Percentiles rank a stretch among this genome's conserved stretches.
These are phyloP conservation scores for Capra hircus DNA, from an alignment of 2,113 vertebrate species.

Conservation along the genomic window DNA sequence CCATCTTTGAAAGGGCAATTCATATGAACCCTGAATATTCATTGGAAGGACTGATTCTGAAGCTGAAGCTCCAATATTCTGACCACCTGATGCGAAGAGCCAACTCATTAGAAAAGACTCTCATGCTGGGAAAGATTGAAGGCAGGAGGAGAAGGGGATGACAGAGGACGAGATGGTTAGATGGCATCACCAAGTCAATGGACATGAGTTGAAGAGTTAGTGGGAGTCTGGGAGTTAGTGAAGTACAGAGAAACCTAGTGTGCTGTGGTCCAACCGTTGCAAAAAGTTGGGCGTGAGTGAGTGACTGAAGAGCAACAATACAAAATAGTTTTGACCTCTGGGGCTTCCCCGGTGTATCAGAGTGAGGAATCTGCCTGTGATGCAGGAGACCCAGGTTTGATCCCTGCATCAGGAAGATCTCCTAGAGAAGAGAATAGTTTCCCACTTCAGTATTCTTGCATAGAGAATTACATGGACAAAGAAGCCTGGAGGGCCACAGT, in stretches of 20 bases:
- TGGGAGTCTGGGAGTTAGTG: neutral
- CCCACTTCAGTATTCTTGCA: neutral
- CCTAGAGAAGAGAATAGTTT: neutral
- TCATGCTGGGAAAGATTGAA: neutral
- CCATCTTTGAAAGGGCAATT: neutral
- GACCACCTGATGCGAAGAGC: neutral
- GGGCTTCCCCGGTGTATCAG: neutral
- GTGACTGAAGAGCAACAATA: neutral
- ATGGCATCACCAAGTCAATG: neutral
- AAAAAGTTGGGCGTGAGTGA: neutral
- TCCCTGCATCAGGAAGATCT: neutral
- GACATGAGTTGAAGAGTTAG: neutral
- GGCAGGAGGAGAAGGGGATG: neutral
- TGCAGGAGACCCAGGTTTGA: neutral
- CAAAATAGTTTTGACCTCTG: neutral
- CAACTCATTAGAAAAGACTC: neutral
- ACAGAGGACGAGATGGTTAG: neutral
- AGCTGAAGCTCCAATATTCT: neutral
- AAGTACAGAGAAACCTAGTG: neutral
- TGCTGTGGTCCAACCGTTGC: accelerated
- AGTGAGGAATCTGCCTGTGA: neutral
- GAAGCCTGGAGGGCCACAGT: neutral
- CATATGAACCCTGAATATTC: neutral
- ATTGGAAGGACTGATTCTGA: neutral
- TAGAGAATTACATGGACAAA: neutral